Percentiles rank a stretch among this genome's conserved stretches.
phyloP scores from a whole-genome alignment of 2,113 vertebrate species.

The Chaetura pelagica region DNA sequence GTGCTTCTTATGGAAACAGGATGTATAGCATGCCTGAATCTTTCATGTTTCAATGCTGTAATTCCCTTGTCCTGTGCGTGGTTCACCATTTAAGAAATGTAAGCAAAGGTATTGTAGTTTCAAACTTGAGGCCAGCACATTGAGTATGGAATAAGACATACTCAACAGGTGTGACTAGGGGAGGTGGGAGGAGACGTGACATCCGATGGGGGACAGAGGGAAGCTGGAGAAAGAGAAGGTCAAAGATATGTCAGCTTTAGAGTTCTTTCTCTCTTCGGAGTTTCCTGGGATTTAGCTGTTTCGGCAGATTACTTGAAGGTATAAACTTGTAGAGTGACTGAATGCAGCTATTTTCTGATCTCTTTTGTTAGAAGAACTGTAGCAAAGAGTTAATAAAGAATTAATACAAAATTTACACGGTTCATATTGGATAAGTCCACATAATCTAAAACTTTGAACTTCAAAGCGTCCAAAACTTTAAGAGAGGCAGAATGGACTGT shows the following conservation, averaged over 20 bases:
- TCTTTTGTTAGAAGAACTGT: neutral
- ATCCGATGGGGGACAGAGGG: fast-evolving
- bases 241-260: neutral
- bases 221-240: neutral
- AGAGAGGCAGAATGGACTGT: neutral
- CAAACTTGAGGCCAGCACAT: neutral
- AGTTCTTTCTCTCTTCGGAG: neutral
- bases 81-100: neutral
- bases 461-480: neutral
- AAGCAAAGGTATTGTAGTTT: neutral
- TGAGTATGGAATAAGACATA: neutral
- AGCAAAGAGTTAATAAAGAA: neutral
- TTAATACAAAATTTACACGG: neutral
- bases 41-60: neutral
- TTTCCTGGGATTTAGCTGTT: neutral
- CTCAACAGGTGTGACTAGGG: neutral
- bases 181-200: neutral
- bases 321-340: fast-evolving
- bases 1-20: neutral
- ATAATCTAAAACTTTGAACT: neutral
- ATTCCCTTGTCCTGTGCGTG: neutral
- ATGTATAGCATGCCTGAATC: neutral
- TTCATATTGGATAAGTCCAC: neutral
- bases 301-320: neutral
- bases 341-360: neutral